Evolutionary conservation across 2,113 vertebrate genomes (phyloP), one percentile per base, ranked within the genome.

Genomic region (Zosterops lateralis): DNA sequence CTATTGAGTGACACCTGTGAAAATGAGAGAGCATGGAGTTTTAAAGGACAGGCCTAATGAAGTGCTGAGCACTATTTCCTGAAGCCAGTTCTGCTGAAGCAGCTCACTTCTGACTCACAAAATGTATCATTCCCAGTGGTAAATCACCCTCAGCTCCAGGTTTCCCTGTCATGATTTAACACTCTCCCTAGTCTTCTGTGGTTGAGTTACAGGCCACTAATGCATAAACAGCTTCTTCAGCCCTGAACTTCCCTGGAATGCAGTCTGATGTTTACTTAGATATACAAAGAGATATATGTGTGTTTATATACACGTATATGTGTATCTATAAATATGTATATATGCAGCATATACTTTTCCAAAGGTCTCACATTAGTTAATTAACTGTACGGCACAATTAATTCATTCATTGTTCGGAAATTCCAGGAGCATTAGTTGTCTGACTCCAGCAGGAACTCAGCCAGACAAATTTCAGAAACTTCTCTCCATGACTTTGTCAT

Each of bases 331-430:
- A 89, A 83, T 89, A 80, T 20, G 31, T 62, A 51, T 88, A 50
- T 56, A 42, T 25, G 60, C 51, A 95, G 67, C 51, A 47, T 24
- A 47, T 44, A 77, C 79, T 42, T 88, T 88, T 92, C 66, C 82
- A 90, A 83, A 94, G 32, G 28, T 77, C 75, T 90, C 34, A 80
- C 26, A 31, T 85, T 45, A 70, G 38, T 91, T 90, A 79, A 73
- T 90, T 72, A 87, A 58, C 12, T 77, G 68, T 17, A 62, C 0
- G 1, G 51, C 34, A 95, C 76, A 89, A 93, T 84, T 87, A 58
- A 92, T 89, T 86, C 50, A 91, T 81, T 90, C 20, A 74, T 90
- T 95, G 79, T 90, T 94, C 12, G 2, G 71, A 88, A 95, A 95
- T 93, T 93, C 90, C 92, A 92, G 73, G 68, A 91, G 40, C 40